phyloP scores from a whole-genome alignment of 2,888 invertebrate species.

The Papilio demoleus region DNA sequence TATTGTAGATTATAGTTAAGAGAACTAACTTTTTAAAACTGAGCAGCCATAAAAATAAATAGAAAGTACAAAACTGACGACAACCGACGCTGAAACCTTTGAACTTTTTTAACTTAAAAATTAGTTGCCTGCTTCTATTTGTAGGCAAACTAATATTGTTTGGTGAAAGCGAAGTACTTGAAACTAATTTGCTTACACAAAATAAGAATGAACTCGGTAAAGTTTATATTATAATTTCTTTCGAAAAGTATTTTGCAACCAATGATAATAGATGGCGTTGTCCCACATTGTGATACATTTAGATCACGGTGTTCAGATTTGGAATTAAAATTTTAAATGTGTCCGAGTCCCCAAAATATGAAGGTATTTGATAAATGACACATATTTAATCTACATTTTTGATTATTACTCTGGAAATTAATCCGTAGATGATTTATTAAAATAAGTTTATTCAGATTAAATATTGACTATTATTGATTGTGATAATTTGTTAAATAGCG shows the following conservation, averaged over 20 bases:
- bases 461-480: neutral
- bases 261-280: neutral
- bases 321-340: neutral
- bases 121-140: constrained; percentile 14
- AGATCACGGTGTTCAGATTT: neutral
- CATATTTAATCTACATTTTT: no score
- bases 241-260: neutral
- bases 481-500: constrained; percentile 19
- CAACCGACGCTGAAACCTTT: constrained; percentile 26
- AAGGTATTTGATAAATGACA: no score
- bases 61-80: constrained; percentile 15
- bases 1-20: neutral
- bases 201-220: neutral
- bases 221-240: neutral
- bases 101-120: constrained; percentile 30
- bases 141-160: constrained; percentile 7
- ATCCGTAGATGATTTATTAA: neutral
- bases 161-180: neutral
- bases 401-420: neutral
- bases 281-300: neutral
- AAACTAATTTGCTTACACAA: neutral
- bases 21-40: constrained; percentile 13
- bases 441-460: neutral
- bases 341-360: no score
- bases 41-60: constrained; percentile 27